phyloP scores from a whole-genome alignment of 2,888 invertebrate genomes.

The Pristionchus entomophagus region DNA sequence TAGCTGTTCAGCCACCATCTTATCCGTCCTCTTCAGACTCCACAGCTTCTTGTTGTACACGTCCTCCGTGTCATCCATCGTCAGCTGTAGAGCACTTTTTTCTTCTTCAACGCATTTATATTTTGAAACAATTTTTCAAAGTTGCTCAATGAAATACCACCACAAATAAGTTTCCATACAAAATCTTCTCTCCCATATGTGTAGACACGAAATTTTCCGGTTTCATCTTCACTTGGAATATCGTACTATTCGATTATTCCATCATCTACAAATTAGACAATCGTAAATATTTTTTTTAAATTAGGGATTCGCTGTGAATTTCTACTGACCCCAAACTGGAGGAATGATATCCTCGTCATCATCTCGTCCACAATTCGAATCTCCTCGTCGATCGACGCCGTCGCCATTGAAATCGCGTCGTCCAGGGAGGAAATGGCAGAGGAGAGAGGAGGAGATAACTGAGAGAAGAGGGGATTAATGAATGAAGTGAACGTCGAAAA shows the following conservation, averaged over 20 bases:
- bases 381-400: conserved; percentile 23
- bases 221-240: no score
- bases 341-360: conserved; percentile 27
- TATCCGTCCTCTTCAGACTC: conserved; percentile 5
- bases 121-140: no score
- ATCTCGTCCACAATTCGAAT: conserved; percentile 44
- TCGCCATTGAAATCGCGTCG: neutral
- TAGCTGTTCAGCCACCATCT: conserved; percentile 39
- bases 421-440: conserved; percentile 33
- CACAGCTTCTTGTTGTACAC: neutral
- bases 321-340: conserved; percentile 48
- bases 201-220: no score
- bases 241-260: no score
- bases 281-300: no score
- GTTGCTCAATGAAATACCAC: no score
- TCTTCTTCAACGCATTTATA: no score
- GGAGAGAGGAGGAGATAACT: conserved; percentile 16
- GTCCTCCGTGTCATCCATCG: conserved; percentile 77
- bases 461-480: neutral
- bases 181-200: no score
- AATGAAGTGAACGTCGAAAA: no score
- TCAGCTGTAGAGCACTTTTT: conserved; percentile 77
- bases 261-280: no score
- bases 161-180: no score
- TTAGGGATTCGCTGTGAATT: no score